Conservation (phyloP, 1,140 invertebrate species). For the Arion vulgaris region DNA sequence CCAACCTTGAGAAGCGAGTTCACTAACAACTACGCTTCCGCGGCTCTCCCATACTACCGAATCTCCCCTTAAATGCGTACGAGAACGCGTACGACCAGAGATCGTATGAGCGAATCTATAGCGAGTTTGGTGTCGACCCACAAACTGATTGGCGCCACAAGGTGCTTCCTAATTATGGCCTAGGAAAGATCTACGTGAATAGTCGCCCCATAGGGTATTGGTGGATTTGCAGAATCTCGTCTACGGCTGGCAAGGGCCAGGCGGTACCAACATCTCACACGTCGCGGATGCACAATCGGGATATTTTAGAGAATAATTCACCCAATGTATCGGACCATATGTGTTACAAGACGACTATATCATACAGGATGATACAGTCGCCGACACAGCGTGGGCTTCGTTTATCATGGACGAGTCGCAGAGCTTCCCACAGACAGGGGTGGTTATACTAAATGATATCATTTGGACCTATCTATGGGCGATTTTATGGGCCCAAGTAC, state of each 20-base stretch:
- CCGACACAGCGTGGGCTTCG: background rate
- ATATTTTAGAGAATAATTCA: background rate
- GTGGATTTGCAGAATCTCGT: background rate
- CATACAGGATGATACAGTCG: background rate
- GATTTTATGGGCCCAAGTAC: background rate
- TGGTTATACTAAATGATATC: background rate
- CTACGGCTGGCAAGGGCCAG: background rate
- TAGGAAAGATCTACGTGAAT: too few species aligned
- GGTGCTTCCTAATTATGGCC: too few species aligned
- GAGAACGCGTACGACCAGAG: background rate
- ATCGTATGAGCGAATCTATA: background rate
- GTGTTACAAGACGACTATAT: background rate
- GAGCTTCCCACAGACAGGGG: background rate
- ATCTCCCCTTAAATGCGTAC: background rate
- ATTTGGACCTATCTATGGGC: background rate
- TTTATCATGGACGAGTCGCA: background rate
- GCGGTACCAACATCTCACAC: too few species aligned
- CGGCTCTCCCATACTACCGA: too few species aligned
- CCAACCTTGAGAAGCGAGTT: too few species aligned
- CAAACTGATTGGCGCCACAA: background rate
- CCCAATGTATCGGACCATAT: background rate
- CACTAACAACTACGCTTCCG: too few species aligned
- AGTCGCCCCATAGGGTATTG: background rate
- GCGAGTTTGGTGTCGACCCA: background rate
- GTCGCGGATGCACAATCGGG: background rate